Conservation (phyloP, 2,888 invertebrate genomes). For the Temnothorax unifasciatus region DNA sequence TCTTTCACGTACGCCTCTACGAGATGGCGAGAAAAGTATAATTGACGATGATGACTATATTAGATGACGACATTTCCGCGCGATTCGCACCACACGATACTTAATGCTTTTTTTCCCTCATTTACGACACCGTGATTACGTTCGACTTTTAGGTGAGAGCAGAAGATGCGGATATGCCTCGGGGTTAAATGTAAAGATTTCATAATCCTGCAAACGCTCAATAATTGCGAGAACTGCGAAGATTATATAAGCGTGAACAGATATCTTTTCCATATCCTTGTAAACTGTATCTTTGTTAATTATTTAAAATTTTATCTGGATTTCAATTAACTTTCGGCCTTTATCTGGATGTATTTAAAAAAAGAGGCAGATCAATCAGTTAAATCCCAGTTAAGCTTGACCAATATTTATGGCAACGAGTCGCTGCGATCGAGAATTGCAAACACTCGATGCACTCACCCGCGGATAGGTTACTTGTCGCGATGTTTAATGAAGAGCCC, state of each 20-base stretch:
- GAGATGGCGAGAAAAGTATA: constrained; percentile 17
- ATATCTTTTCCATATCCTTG: background rate
- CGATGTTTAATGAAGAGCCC: constrained; percentile 49
- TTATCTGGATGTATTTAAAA: background rate
- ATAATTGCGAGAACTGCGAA: background rate
- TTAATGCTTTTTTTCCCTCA: background rate
- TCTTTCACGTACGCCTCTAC: background rate
- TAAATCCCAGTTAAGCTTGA: constrained; percentile 27
- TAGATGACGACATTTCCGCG: constrained; percentile 42
- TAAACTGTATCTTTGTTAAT: background rate
- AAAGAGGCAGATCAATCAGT: constrained; percentile 18
- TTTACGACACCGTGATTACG: constrained; percentile 23
- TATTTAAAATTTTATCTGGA: background rate
- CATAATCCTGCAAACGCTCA: background rate
- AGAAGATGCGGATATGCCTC: constrained; percentile 1
- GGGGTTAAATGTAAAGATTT: constrained; percentile 14
- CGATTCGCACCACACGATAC: constrained; percentile 29
- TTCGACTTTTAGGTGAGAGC: background rate
- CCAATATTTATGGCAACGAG: constrained; percentile 39
- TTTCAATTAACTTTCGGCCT: constrained; percentile 4
- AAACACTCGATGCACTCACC: constrained; percentile 41
- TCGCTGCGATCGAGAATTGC: constrained; percentile 11
- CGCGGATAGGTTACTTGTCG: constrained; percentile 47
- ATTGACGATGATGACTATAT: constrained; percentile 55
- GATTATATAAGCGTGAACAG: background rate